Conservation (phyloP, 2,888 invertebrate species). For the Scaptomyza caliginosa region DNA sequence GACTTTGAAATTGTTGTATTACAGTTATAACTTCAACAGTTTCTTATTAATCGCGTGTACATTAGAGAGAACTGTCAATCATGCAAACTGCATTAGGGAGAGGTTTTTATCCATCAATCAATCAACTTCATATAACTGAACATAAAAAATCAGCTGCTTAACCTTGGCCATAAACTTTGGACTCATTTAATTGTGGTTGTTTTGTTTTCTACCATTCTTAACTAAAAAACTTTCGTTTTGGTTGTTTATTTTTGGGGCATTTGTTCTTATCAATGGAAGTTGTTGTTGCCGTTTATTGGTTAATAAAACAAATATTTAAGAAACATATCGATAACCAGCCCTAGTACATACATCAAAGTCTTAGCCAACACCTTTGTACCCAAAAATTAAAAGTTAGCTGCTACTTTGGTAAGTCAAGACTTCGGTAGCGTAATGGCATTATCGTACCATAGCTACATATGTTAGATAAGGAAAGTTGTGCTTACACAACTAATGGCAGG, state of each 20-base stretch:
- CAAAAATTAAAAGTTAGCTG: slow-evolving; percentile 32
- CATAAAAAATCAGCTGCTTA: slow-evolving; percentile 21
- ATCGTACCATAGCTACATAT: slow-evolving; percentile 44
- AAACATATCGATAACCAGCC: slow-evolving; percentile 38
- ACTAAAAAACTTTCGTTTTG: slow-evolving; percentile 29
- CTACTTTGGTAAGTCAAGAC: slow-evolving; percentile 33
- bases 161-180: slow-evolving; percentile 45
- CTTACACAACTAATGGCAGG: slow-evolving; percentile 37
- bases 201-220: slow-evolving; percentile 26
- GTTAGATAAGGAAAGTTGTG: slow-evolving; percentile 13
- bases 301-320: slow-evolving; percentile 42
- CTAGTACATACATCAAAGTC: neutral
- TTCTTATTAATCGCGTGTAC: slow-evolving; percentile 8
- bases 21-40: neutral
- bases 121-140: too few relatives aligned
- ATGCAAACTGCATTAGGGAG: slow-evolving; percentile 10
- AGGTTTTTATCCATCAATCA: slow-evolving; percentile 36
- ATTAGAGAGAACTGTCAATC: slow-evolving; percentile 46
- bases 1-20: neutral
- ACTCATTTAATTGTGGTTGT: slow-evolving; percentile 19
- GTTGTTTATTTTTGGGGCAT: slow-evolving; percentile 38
- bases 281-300: slow-evolving; percentile 62
- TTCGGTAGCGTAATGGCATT: slow-evolving; percentile 23
- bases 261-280: slow-evolving; percentile 42
- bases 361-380: slow-evolving; percentile 53